Evolutionary conservation across 2,113 vertebrate genomes (phyloP).

Genomic region (Rhizomys pruinosus): DNA sequence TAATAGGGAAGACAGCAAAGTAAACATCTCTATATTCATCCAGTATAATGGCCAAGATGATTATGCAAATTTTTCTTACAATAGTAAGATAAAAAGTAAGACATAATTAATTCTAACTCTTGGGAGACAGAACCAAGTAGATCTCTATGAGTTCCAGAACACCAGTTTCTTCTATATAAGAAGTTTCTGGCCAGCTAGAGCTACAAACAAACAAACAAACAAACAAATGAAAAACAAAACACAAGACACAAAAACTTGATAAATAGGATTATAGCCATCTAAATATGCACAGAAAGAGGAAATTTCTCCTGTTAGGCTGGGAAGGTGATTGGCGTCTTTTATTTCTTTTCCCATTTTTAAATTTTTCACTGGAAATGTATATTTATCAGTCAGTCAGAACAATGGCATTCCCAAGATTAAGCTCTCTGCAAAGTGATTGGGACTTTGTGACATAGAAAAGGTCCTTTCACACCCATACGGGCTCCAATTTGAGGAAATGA

Average conservation of each 20-base stretch:
- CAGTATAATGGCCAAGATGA: not conserved
- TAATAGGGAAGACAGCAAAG: not conserved
- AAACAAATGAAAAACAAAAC: too few species aligned
- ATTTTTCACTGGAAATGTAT: not conserved
- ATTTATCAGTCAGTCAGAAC: not conserved
- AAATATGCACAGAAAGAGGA: not conserved
- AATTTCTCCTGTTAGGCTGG: not conserved
- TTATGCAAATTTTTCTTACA: not conserved
- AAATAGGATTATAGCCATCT: not conserved
- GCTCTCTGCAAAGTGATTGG: not conserved
- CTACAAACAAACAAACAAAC: too few species aligned
- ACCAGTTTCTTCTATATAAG: too few species aligned
- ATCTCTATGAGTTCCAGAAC: too few species aligned
- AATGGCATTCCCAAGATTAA: not conserved
- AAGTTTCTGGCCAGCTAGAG: too few species aligned
- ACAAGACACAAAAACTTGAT: not conserved
- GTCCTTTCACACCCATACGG: not conserved
- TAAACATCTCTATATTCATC: not conserved
- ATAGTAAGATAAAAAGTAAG: not conserved
- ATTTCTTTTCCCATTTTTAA: not conserved
- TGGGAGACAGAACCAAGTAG: too few species aligned
- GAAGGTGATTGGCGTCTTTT: not conserved
- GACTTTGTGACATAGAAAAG: not conserved
- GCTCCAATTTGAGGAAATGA: not conserved
- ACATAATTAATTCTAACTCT: too few species aligned